Conservation (phyloP, 2,888 invertebrate species). For the Eupithecia pulchellata region DNA sequence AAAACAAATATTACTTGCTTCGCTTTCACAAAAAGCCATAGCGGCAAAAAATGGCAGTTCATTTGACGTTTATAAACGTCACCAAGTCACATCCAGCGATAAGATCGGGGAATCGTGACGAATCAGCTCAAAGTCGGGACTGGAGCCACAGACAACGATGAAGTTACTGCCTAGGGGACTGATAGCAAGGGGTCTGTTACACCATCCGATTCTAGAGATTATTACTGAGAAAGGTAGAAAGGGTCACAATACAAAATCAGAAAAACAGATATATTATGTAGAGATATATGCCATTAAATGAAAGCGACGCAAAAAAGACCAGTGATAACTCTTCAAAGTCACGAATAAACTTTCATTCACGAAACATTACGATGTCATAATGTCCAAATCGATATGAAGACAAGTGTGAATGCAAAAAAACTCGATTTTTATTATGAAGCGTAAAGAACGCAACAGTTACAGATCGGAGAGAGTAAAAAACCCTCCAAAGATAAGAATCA, state of each 20-base stretch:
- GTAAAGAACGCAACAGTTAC: background rate
- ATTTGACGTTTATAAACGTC: constrained; percentile 43
- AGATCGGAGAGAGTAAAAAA: constrained; percentile 1
- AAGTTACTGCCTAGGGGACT: constrained; percentile 19
- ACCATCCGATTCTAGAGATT: constrained; percentile 4
- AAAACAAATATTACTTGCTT: constrained; percentile 6
- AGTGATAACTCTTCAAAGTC: background rate
- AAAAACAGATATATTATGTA: background rate
- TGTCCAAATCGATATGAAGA: background rate
- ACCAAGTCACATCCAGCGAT: constrained; percentile 42
- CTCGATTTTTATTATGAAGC: background rate
- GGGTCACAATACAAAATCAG: background rate
- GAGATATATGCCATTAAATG: background rate
- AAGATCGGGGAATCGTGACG: constrained; percentile 46
- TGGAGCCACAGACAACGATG: constrained; percentile 16
- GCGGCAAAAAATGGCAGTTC: constrained; percentile 44
- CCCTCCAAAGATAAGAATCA: constrained; percentile 37
- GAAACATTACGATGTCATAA: background rate
- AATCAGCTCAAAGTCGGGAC: constrained; percentile 39
- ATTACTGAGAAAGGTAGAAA: background rate
- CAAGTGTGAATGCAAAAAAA: background rate
- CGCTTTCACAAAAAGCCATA: constrained; percentile 34
- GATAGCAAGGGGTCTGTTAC: constrained; percentile 16
- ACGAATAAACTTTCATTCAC: background rate
- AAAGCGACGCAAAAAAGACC: background rate